Base-by-base conservation (phyloP, 2,888 invertebrate genomes). In the Mactromeris polynyma region DNA sequence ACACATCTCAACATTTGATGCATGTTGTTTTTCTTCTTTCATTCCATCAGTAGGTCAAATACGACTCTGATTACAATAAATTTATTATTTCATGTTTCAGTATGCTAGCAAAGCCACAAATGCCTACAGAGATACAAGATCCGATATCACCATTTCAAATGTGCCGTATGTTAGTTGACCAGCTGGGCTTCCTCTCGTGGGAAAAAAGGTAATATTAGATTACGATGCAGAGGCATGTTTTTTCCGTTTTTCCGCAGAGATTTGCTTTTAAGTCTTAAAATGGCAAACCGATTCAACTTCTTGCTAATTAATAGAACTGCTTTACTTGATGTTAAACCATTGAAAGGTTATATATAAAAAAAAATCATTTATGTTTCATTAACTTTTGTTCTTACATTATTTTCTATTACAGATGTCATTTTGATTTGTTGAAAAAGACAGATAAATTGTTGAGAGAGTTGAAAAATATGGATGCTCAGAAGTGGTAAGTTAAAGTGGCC, bases 361-460 rank as follows among this genome's bases (percentile, higher is more conserved):
- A n/a, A 51, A 19, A 51, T 51, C 19, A 51, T 51, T 64, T n/a
- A 36, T 36, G 6, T 38, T 38, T 0, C 36, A 36, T 77, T 26
- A 14, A 19, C n/a, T 19, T 26, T 36, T 33, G 2, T 4, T 19
- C 21, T 87, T 84, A n/a, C n/a, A 64, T 64, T 26, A n/a, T 64
- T 7, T 6, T 51, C 51, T 64, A n/a, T 91, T 93, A 3, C 88
- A 96, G 96, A 84, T 94, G 95, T 90, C 94, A 98, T 93, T 98
- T 99, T 94, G 98, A 99, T 96, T 97, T 99, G 89, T 97, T 99
- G 91, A 98, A 98, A 91, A 98, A 99, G 95, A 98, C 98, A 94
- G 99, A 99, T 94, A 98, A 99, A 86, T 97, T 99, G 92, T 97
- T 99, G 89, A 97, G 99, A 21, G 99, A 99, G 96, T 97, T 99